These are phyloP conservation scores for Otis tarda DNA, from an alignment of 2,113 vertebrate genomes.

Conservation along the genomic window DNA sequence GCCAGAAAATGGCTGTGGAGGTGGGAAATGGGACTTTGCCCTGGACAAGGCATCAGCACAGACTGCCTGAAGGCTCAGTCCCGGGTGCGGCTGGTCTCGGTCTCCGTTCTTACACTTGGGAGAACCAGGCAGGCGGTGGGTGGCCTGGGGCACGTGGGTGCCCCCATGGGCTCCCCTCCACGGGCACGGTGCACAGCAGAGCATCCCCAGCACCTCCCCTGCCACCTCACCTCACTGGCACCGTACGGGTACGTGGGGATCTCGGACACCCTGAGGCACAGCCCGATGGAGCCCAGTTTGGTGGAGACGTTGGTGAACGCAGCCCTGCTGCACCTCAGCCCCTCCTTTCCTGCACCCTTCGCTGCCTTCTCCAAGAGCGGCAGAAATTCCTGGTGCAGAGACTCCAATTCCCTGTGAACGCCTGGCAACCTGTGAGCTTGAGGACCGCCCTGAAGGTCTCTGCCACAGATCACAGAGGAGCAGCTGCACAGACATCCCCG, in stretches of 20 bases:
- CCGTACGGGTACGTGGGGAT: constrained; percentile 12
- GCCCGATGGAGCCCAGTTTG: constrained; percentile 30
- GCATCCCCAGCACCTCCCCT: background rate
- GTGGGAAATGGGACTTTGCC: too few relatives aligned
- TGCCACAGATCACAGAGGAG: background rate
- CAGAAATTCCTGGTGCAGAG: constrained; percentile 39
- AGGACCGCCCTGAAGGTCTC: background rate
- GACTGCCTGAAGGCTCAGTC: too few relatives aligned
- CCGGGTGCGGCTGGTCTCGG: too few relatives aligned
- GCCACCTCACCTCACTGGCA: constrained; percentile 53
- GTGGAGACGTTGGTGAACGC: constrained; percentile 22
- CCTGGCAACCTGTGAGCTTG: rapidly evolving
- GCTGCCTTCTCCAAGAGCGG: constrained; percentile 12
- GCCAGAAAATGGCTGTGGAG: too few relatives aligned
- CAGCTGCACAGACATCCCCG: background rate
- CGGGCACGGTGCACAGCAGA: too few relatives aligned
- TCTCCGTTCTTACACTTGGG: too few relatives aligned
- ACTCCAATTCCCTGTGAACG: rapidly evolving
- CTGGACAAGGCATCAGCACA: too few relatives aligned
- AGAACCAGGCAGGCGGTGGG: too few relatives aligned
- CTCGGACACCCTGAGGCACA: background rate
- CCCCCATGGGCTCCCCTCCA: too few relatives aligned
- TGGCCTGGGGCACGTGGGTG: too few relatives aligned
- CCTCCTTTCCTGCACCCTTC: rapidly evolving
- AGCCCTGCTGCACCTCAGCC: background rate